Percentiles rank a stretch among this genome's conserved stretches.
phyloP scores from a whole-genome alignment of 30 jellyfish, hydroid and myxozoan species.

The Turritopsis rubra region DNA sequence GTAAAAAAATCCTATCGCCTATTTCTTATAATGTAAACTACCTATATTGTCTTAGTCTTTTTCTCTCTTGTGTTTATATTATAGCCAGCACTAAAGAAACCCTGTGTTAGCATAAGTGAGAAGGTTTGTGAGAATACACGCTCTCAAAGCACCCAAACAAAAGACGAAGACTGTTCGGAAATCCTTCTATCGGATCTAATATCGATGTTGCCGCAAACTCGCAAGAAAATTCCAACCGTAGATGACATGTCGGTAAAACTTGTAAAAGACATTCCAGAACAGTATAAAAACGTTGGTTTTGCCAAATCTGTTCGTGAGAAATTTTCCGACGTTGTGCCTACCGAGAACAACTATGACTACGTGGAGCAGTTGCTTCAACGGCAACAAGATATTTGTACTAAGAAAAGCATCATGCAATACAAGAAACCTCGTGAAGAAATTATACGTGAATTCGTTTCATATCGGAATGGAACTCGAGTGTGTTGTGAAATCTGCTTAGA shows the following conservation, averaged over 20 bases:
- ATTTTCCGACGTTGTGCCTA: slow-evolving; percentile 9
- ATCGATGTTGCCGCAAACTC: background rate
- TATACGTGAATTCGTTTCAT: background rate
- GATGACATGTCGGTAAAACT: background rate
- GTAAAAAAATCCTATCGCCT: background rate
- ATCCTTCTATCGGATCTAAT: background rate
- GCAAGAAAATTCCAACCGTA: background rate
- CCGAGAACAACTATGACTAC: background rate
- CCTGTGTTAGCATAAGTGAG: background rate
- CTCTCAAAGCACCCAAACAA: background rate
- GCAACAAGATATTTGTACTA: background rate
- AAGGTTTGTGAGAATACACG: background rate
- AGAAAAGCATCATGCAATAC: background rate
- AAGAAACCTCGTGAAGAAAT: slow-evolving; percentile 11
- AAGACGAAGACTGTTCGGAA: background rate
- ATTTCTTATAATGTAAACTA: background rate
- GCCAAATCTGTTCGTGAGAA: slow-evolving; percentile 2
- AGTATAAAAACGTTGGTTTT: slow-evolving; percentile 11
- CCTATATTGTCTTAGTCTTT: background rate
- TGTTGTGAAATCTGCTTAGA: slow-evolving; percentile 1
- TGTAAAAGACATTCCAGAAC: slow-evolving; percentile 5
- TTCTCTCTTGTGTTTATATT: background rate
- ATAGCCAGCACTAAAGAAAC: background rate
- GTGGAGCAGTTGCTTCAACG: background rate
- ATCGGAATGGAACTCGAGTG: slow-evolving; percentile 14